A percentile compares a stretch with the other conserved stretches of the same genome.
Evolutionary conservation across 23 tunicate species (phyloP).

Genomic region (Ciona savignyi): DNA sequence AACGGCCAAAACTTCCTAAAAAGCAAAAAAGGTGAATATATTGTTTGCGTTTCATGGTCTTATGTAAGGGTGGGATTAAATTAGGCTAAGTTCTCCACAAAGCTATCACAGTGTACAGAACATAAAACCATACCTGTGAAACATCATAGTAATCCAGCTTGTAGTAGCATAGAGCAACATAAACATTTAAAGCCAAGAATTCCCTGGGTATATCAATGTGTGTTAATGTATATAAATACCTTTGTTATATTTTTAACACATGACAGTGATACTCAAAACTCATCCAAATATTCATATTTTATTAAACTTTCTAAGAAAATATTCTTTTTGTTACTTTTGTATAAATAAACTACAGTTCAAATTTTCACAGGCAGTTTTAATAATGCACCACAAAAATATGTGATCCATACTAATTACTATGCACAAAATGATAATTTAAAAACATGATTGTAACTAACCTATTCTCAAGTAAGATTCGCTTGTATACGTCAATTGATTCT

Average conservation of each 20-base stretch:
- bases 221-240: no score
- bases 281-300: no score
- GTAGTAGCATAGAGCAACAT: conserved; percentile 96
- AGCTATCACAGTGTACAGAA: background rate
- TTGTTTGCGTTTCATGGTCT: background rate
- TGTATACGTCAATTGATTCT: conserved; percentile 96
- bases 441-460: conserved; percentile 66
- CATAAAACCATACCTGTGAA: conserved; percentile 69
- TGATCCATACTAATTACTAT: background rate
- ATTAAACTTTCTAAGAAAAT: no score
- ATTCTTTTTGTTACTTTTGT: no score
- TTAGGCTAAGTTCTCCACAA: background rate
- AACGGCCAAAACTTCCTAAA: conserved; percentile 93
- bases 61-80: background rate
- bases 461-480: conserved; percentile 82
- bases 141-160: conserved; percentile 98
- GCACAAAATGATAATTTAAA: no score
- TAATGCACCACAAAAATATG: background rate
- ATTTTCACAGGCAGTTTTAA: background rate
- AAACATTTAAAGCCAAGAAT: conserved; percentile 91
- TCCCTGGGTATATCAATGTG: no score
- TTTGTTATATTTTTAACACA: no score
- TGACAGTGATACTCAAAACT: no score
- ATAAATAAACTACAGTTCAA: no score
- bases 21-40: background rate